Percentiles rank a stretch among this genome's conserved stretches.
Evolutionary conservation across 2,888 invertebrate species (phyloP).

Genomic region (Lymantria monacha): DNA sequence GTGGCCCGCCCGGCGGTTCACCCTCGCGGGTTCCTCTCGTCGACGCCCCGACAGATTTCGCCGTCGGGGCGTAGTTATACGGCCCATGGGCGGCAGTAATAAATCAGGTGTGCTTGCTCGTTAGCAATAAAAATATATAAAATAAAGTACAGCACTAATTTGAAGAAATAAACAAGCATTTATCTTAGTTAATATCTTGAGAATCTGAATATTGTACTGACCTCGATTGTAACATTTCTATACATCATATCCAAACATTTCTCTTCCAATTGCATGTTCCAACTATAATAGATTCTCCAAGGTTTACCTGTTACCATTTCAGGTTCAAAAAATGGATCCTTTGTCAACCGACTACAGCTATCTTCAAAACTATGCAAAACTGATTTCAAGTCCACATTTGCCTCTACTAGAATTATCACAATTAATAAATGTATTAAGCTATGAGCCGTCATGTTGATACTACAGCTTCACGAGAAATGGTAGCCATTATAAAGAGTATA

Average conservation of each 20-base stretch:
- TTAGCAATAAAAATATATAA: too few species aligned
- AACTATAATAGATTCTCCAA: slow-evolving; percentile 63
- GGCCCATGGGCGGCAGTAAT: too few species aligned
- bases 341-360: slow-evolving; percentile 41
- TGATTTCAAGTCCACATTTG: not conserved
- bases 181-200: too few species aligned
- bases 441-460: slow-evolving; percentile 19
- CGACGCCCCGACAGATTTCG: too few species aligned
- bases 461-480: slow-evolving; percentile 7
- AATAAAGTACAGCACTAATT: too few species aligned
- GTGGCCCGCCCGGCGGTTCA: too few species aligned
- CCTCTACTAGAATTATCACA: not conserved
- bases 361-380: slow-evolving; percentile 12
- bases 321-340: slow-evolving; percentile 54
- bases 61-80: too few species aligned
- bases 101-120: too few species aligned
- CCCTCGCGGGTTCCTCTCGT: too few species aligned
- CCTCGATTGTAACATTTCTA: slow-evolving; percentile 48
- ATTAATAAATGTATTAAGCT: slow-evolving; percentile 8
- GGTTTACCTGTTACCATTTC: slow-evolving; percentile 50
- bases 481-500: slow-evolving; percentile 18
- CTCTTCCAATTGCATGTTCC: slow-evolving; percentile 51
- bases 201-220: slow-evolving; percentile 23
- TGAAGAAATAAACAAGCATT: too few species aligned
- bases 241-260: slow-evolving; percentile 58